A percentile compares a stretch with the other conserved stretches of the same genome.
Conservation (phyloP, 2,113 vertebrate species). For the Potamarius usumacintae region DNA sequence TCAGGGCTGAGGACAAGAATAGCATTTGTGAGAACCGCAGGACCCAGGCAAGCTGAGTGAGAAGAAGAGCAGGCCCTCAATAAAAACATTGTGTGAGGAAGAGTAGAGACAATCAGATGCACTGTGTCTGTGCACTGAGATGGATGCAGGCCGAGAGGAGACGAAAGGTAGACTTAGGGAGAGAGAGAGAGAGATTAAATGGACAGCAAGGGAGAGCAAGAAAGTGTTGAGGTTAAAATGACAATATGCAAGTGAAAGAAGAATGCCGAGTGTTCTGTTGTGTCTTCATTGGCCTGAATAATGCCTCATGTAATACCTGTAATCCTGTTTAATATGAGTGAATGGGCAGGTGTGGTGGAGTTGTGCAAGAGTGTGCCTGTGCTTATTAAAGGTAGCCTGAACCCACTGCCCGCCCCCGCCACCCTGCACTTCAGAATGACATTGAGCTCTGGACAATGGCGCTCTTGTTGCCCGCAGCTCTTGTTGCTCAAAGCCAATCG, state of each 20-base stretch:
- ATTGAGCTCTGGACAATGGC: conserved; percentile 64
- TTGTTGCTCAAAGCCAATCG: conserved; percentile 61
- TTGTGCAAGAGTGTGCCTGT: conserved; percentile 41
- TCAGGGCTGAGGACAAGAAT: conserved; percentile 75
- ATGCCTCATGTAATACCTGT: conserved; percentile 35
- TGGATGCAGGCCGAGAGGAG: conserved; percentile 49
- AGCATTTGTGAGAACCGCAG: conserved; percentile 70
- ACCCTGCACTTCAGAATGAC: conserved; percentile 50
- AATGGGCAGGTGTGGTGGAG: conserved; percentile 50
- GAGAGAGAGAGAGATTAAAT: conserved; percentile 42
- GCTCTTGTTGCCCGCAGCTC: conserved; percentile 62
- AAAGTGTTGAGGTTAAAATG: not conserved
- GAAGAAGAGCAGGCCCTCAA: conserved; percentile 79
- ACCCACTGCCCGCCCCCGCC: conserved; percentile 37
- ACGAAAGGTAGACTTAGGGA: conserved; percentile 55
- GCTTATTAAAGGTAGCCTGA: conserved; percentile 45
- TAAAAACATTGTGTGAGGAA: conserved; percentile 79
- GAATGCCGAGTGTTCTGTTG: not conserved
- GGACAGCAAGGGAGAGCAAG: conserved; percentile 33
- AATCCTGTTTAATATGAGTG: conserved; percentile 50
- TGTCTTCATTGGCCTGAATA: conserved; percentile 21
- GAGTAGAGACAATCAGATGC: conserved; percentile 69
- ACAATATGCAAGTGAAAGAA: not conserved
- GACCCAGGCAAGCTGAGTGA: conserved; percentile 67
- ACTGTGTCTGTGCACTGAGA: conserved; percentile 60